Evolutionary conservation across 2,797 vertebrate species (phyloP), one percentile per base, ranked within the genome.

Genomic region (Rhynchotus rufescens): DNA sequence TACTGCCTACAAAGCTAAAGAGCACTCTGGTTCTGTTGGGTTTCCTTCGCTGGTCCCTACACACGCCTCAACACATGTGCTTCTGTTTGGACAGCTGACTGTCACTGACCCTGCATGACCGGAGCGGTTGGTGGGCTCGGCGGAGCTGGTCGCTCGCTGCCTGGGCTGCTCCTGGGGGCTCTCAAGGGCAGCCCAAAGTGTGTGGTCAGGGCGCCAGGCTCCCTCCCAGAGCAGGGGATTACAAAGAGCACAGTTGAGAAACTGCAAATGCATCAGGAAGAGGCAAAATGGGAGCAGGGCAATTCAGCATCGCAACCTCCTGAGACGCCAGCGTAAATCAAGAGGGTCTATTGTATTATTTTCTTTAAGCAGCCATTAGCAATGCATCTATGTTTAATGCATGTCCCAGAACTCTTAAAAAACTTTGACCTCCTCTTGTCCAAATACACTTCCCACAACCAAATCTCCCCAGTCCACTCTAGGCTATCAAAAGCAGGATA

Each of bases 31-130:
- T 21, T 65, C 61, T 56, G 59, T 25, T 72, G 80, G 69, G 80
- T 75, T 85, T 65, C 60, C 69, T 67, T 38, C 36, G n/a, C 3
- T 1, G 1, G n/a, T 61, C 60, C 20, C 79, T 2, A 42, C 28
- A 57, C 86, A 36, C 26, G 6, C 17, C n/a, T 47, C 10, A 28
- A 4, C 32, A 93, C 3, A 2, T 76, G 90, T 76, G 59, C 38
- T 13, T 74, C 34, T 94, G 69, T 94, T 93, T 95, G 89, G 34
- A 92, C 91, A 95, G 89, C 91, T 93, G 91, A 40, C 20, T 84
- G 91, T 66, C 23, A 0, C 76, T 86, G 82, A 49, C 69, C 71
- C 56, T 0, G 0, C 74, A n/a, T 61, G 74, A 64, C 79, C 15
- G 0, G 1, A 67, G 47, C n/a, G 8, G 25, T 51, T 13, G 71